Evolutionary conservation across 2,888 invertebrate species (phyloP), one percentile per base, ranked within the genome.

Genomic region (Listrodromus nycthemerus): DNA sequence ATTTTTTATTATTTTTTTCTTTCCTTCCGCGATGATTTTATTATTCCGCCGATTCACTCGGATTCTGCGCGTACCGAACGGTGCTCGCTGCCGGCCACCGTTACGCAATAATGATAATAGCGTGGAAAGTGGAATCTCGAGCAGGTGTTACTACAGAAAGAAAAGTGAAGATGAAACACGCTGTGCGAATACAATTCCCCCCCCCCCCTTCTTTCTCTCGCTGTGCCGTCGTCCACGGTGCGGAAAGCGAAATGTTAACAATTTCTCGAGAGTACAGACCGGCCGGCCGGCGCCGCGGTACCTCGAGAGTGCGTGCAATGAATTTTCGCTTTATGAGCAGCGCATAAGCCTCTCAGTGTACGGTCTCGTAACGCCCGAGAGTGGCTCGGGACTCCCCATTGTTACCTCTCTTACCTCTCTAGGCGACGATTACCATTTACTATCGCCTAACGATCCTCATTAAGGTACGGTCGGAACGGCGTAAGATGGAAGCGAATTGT

Each of bases 211-310:
- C n/a, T n/a, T n/a, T n/a, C n/a, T 81, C 70, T 78, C 74, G 19
- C 65, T 76, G 67, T 4, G 0, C 19, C 71, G 52, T 27, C 74
- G 66, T 50, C 52, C 30, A 37, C 63, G 27, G 58, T 66, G 79
- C 73, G 76, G 80, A 82, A 82, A 85, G 82, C 80, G 84, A 84
- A 84, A 84, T 65, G 75, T 63, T 58, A 70, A 67, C 80, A 77
- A 79, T 82, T 82, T 77, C 84, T 69, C 73, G 69, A 50, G 69
- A 27, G 58, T 58, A 58, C 70, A 63, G 67, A 1, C 63, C 55
- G 24, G 61, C 33, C 80, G 67, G 66, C 65, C 50, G 58, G 73
- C 63, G 19, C 55, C 24, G 41, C 37, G 37, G n/a, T 74, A n/a
- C 30, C 41, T 37, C 21, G 52, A 24, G 71, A 77, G 77, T 66